Evolutionary conservation across 2,888 invertebrate genomes (phyloP).

Genomic region (Julus scandinavius): DNA sequence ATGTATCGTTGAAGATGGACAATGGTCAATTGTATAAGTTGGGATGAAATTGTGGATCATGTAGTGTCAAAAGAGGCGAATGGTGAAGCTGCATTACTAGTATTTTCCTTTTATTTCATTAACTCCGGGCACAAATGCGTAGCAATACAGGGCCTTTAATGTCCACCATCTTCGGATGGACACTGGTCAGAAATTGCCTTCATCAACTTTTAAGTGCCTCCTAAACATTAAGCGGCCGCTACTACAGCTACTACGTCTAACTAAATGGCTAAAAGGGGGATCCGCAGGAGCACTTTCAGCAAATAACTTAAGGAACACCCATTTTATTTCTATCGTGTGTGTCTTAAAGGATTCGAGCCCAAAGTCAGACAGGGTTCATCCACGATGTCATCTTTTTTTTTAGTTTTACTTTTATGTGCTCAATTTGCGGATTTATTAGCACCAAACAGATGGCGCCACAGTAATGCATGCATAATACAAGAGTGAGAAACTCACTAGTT

Average conservation of each 20-base stretch:
- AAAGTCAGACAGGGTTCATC: background rate
- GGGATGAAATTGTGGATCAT: too few species aligned
- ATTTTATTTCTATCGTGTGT: slow-evolving; percentile 4
- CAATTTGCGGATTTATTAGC: slow-evolving; percentile 3
- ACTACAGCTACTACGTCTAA: background rate
- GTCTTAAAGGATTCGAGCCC: background rate
- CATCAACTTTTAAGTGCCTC: slow-evolving; percentile 42
- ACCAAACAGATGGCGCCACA: background rate
- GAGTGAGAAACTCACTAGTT: too few species aligned
- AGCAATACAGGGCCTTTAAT: background rate
- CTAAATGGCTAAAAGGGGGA: slow-evolving; percentile 28
- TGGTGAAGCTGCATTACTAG: too few species aligned
- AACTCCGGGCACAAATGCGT: background rate
- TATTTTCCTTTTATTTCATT: slow-evolving; percentile 22
- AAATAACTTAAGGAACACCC: background rate
- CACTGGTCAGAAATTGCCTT: slow-evolving; percentile 42
- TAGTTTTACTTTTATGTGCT: background rate
- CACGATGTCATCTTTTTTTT: background rate
- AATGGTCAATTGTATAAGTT: too few species aligned
- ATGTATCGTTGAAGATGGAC: too few species aligned
- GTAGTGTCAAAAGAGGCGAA: too few species aligned
- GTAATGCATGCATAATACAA: background rate
- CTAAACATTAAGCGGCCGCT: background rate
- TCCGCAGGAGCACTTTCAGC: background rate
- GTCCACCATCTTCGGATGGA: slow-evolving; percentile 25